These are phyloP conservation scores for Umimayanthus kanabou DNA, from an alignment of 92 coral and sea anemone species.

Conservation along the genomic window DNA sequence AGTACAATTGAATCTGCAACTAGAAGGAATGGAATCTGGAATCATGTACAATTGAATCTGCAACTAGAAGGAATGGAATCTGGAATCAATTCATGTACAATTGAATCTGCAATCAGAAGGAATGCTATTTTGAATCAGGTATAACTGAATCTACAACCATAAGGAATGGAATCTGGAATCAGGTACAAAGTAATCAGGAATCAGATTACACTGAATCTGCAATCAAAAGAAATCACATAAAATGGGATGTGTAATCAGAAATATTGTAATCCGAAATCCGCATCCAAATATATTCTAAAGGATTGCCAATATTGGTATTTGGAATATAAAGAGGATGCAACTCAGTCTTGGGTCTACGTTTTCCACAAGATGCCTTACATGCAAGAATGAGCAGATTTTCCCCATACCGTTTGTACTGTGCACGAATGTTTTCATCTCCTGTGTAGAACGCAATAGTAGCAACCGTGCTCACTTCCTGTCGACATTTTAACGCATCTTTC, in stretches of 20 bases:
- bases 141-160: too few relatives aligned
- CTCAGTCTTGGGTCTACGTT: not conserved
- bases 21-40: not conserved
- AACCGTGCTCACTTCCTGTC: slow-evolving; percentile 74
- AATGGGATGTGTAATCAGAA: not conserved
- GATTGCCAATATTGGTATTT: not conserved
- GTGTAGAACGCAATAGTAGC: slow-evolving; percentile 89
- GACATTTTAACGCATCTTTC: slow-evolving; percentile 90
- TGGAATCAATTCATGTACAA: too few relatives aligned
- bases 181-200: too few relatives aligned
- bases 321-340: not conserved
- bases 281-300: too few relatives aligned
- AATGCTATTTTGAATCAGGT: too few relatives aligned
- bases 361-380: not conserved
- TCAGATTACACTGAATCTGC: too few relatives aligned
- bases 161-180: too few relatives aligned
- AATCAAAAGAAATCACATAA: too few relatives aligned
- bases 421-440: slow-evolving; percentile 91
- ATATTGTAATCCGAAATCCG: too few relatives aligned
- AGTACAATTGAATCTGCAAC: too few relatives aligned
- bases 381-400: not conserved
- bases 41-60: too few relatives aligned
- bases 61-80: not conserved
- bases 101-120: not conserved
- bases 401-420: slow-evolving; percentile 80